These are phyloP conservation scores for Leptopilina syphax DNA, from an alignment of 2,888 invertebrate species.

Conservation along the genomic window DNA sequence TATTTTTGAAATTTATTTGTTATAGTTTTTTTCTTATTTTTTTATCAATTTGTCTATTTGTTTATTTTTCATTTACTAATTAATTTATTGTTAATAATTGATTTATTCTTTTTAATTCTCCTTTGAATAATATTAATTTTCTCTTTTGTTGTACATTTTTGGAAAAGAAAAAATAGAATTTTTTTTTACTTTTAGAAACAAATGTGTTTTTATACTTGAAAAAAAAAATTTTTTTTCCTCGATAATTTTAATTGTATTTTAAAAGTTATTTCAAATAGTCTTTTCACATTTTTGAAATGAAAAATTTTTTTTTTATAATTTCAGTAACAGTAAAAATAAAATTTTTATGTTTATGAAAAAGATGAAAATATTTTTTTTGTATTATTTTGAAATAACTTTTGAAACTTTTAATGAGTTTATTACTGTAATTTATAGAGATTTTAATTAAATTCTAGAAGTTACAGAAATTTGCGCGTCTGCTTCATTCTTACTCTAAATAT, in stretches of 20 bases:
- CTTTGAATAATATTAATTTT: too few relatives aligned
- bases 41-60: too few relatives aligned
- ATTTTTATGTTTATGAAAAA: not conserved
- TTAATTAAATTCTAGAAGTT: constrained; percentile 7
- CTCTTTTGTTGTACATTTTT: too few relatives aligned
- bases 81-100: too few relatives aligned
- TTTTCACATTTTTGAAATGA: not conserved
- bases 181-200: too few relatives aligned
- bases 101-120: too few relatives aligned
- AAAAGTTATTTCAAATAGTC: not conserved
- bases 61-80: not conserved
- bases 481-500: constrained; percentile 58
- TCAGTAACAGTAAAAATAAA: too few relatives aligned
- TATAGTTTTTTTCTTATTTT: too few relatives aligned
- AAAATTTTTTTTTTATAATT: too few relatives aligned
- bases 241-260: not conserved
- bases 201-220: too few relatives aligned
- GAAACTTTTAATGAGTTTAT: constrained; percentile 8
- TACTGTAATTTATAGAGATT: constrained; percentile 20
- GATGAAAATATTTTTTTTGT: not conserved
- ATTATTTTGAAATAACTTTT: constrained; percentile 14
- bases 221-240: not conserved
- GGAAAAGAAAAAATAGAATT: not conserved
- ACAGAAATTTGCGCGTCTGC: constrained; percentile 48
- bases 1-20: too few relatives aligned